Percentiles rank a stretch among this genome's conserved stretches.
phyloP scores from a whole-genome alignment of 2,113 vertebrate genomes.

The Trochalopteron elliotii region DNA sequence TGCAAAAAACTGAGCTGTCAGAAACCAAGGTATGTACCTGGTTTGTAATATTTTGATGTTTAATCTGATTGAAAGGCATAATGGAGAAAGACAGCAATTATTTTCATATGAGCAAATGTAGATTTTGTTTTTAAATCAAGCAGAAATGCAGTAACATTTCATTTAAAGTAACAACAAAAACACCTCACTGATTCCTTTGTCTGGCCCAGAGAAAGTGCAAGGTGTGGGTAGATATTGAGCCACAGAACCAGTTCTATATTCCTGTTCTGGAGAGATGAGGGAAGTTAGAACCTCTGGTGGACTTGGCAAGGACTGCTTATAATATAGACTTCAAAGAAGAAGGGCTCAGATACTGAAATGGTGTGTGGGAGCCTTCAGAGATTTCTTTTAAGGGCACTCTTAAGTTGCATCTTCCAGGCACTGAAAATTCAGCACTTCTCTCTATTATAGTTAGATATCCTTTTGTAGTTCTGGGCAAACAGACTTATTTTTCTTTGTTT shows the following conservation, averaged over 20 bases:
- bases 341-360: accelerated
- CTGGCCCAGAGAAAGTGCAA: not conserved
- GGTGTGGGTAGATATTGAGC: not conserved
- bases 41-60: not conserved
- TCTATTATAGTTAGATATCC: not conserved
- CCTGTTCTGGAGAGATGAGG: not conserved
- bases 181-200: not conserved
- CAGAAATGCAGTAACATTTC: not conserved
- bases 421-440: not conserved
- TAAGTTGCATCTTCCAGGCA: not conserved
- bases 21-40: not conserved
- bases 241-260: not conserved
- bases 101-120: not conserved
- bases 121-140: not conserved
- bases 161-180: not conserved
- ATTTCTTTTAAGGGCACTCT: not conserved
- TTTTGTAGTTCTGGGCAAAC: not conserved
- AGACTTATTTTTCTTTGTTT: not conserved
- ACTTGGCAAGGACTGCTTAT: not conserved
- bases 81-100: not conserved
- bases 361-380: not conserved
- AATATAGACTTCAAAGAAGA: not conserved
- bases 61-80: not conserved
- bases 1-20: not conserved
- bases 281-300: not conserved